Evolutionary conservation across 30 jellyfish, hydroid and myxozoan species (phyloP).

Genomic region (Pseudorhiza aurosa): DNA sequence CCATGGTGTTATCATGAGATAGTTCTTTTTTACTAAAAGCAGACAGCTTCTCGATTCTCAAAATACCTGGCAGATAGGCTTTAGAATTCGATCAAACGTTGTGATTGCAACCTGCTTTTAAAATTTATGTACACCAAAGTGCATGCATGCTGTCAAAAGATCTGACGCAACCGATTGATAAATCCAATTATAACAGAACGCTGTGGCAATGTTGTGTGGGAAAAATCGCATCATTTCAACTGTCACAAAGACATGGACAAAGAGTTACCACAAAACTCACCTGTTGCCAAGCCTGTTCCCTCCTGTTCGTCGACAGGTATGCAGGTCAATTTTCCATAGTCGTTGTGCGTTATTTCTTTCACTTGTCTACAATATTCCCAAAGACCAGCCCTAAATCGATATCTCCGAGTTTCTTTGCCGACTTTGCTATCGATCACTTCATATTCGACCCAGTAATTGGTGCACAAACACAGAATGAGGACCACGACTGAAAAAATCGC

Average conservation of each 20-base stretch:
- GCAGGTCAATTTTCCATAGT: slow-evolving; percentile 51
- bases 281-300: slow-evolving; percentile 12
- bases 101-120: too few species aligned
- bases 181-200: too few species aligned
- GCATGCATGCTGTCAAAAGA: too few species aligned
- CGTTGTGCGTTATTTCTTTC: slow-evolving; percentile 29
- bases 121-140: too few species aligned
- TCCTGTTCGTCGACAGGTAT: slow-evolving; percentile 16
- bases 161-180: too few species aligned
- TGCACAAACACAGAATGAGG: slow-evolving; percentile 75
- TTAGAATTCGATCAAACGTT: too few species aligned
- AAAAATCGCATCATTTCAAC: too few species aligned
- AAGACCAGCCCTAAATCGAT: slow-evolving; percentile 47
- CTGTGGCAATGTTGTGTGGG: too few species aligned
- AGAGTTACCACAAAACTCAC: neutral
- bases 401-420: slow-evolving; percentile 12
- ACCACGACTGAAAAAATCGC: slow-evolving; percentile 81
- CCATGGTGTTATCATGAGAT: too few species aligned
- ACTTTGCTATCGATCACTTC: slow-evolving; percentile 32
- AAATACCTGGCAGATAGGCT: too few species aligned
- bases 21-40: too few species aligned
- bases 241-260: neutral
- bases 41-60: too few species aligned
- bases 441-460: slow-evolving; percentile 92
- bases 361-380: slow-evolving; percentile 62